Evolutionary conservation across 2,888 invertebrate genomes (phyloP).

Genomic region (Philaethria dido): DNA sequence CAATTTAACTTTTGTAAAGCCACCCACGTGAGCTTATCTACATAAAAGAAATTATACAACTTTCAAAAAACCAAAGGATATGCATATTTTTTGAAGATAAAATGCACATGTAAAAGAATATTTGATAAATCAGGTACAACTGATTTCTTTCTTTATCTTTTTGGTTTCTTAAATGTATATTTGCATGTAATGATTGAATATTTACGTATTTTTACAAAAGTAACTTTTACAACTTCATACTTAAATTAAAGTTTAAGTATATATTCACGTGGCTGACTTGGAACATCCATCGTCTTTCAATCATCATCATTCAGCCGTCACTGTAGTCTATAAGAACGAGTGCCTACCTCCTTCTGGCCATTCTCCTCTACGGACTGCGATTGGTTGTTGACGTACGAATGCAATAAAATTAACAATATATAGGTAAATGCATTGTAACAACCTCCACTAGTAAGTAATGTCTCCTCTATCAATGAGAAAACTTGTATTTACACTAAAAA

Average conservation of each 20-base stretch:
- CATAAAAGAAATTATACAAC: not conserved
- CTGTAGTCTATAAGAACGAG: slow-evolving; percentile 63
- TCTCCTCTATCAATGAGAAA: slow-evolving; percentile 67
- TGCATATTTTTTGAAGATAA: no score
- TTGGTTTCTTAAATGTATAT: no score
- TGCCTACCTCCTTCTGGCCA: slow-evolving; percentile 82
- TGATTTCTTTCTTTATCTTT: not conserved
- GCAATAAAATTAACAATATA: slow-evolving; percentile 83
- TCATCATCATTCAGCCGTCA: slow-evolving; percentile 55
- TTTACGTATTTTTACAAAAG: no score
- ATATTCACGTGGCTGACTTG: slow-evolving; percentile 19
- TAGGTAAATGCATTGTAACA: slow-evolving; percentile 82
- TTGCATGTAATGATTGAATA: no score
- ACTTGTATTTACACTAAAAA: slow-evolving; percentile 67
- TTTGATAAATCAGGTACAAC: no score
- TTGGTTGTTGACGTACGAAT: slow-evolving; percentile 84
- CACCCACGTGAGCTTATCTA: slow-evolving; percentile 14
- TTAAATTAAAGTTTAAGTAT: not conserved
- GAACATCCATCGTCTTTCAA: slow-evolving; percentile 19
- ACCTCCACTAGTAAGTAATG: slow-evolving; percentile 73
- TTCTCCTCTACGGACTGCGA: slow-evolving; percentile 84
- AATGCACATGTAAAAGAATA: no score
- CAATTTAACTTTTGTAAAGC: not conserved
- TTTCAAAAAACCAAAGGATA: not conserved
- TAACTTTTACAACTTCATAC: not conserved